Evolutionary conservation across 2,797 vertebrate genomes (phyloP).

Genomic region (Etheostoma perlongum): DNA sequence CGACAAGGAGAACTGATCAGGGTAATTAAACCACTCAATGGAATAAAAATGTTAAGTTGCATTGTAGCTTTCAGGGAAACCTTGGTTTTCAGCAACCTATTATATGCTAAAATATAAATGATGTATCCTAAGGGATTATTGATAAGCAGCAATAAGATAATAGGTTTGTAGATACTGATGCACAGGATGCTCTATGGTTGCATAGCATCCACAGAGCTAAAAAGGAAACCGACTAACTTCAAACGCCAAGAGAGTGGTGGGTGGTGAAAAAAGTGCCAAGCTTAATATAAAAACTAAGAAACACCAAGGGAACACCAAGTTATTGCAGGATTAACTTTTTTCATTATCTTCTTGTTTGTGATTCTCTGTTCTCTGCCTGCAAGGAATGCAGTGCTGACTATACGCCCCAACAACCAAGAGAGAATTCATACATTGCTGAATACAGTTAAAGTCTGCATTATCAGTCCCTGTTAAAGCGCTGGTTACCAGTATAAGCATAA

Average conservation of each 20-base stretch:
- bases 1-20: not conserved
- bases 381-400: conserved; percentile 63
- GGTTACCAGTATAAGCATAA: conserved; percentile 72
- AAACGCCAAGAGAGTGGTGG: conserved; percentile 59
- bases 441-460: conserved; percentile 57
- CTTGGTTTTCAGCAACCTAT: conserved; percentile 6
- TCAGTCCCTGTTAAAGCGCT: conserved; percentile 55
- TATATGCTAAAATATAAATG: conserved; percentile 2
- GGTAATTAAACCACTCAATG: not conserved
- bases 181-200: conserved; percentile 22
- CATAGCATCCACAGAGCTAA: conserved; percentile 43
- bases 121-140: not conserved
- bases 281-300: conserved; percentile 77
- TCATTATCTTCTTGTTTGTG: conserved; percentile 81
- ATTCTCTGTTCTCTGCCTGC: conserved; percentile 65
- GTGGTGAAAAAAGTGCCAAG: conserved; percentile 64
- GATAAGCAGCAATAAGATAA: conserved; percentile 8
- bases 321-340: conserved; percentile 83
- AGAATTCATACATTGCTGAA: conserved; percentile 63
- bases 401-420: conserved; percentile 61
- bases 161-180: conserved; percentile 19
- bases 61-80: conserved; percentile 12
- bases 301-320: conserved; percentile 72
- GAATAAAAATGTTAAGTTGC: conserved; percentile 4
- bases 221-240: conserved; percentile 56